Evolutionary conservation across 2,797 vertebrate genomes (phyloP), one percentile per base, ranked within the genome.

Genomic region (Melanotaenia parkinsoni): DNA sequence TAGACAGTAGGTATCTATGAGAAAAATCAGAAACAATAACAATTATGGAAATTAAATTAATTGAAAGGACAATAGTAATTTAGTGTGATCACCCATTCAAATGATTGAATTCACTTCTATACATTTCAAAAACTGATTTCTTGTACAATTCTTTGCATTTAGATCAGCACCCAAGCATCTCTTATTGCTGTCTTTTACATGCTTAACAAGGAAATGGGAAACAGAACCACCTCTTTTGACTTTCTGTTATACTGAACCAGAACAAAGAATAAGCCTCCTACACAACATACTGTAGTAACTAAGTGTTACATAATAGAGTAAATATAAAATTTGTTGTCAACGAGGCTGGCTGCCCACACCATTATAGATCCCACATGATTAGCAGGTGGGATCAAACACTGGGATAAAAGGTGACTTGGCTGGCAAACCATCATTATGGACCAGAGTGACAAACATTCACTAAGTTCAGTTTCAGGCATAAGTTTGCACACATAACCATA

Each of bases 371-470:
- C 40, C 1, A 28, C 38, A 18, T 10, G n/a, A 59, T 67, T 24
- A n/a, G 47, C 64, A 74, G 67, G 67, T 79, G 58, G 33, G 16
- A 68, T 57, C 38, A 43, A 37, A 51, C 14, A 45, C 28, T 38
- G 10, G 35, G 37, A 10, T 28, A 45, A 26, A 57, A 63, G 20
- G 58, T 2, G 1, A 43, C 43, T 60, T 66, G n/a, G 37, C 18
- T 59, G 18, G 22, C 0, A 3, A 5, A 14, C 68, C 0, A 0
- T 2, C 32, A 18, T 5, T 26, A 9, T 20, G 7, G 7, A 58
- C 65, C 5, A 8, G 30, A n/a, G 14, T 59, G 32, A 66, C 43
- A 18, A 26, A 26, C 54, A 79, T 24, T 6, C 9, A 37, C 13
- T 10, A 40, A 18, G 38, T 18, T 13, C 33, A 38, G 5, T 5